These are phyloP conservation scores for Bombus confusus DNA, from an alignment of 1,140 invertebrate genomes.

Conservation along the genomic window DNA sequence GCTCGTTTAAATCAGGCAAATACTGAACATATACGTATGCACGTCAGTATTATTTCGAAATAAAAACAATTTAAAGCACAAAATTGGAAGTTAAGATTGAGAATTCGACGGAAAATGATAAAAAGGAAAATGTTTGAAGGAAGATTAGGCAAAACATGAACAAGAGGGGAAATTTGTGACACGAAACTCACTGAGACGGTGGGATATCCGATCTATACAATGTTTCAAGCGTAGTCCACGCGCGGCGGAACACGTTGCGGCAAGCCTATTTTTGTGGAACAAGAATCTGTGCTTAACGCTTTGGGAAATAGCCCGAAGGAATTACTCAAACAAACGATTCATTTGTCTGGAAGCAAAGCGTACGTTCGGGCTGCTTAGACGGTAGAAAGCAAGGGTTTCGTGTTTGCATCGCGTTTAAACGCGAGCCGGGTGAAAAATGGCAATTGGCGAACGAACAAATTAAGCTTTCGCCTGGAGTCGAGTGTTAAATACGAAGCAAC, in stretches of 20 bases:
- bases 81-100: neutral
- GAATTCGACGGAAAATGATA: neutral
- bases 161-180: neutral
- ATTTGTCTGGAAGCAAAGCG: conserved; percentile 8
- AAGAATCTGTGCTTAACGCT: conserved; percentile 6
- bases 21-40: no score
- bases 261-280: conserved; percentile 8
- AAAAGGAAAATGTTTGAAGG: neutral
- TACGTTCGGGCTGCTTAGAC: neutral
- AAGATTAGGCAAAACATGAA: no score
- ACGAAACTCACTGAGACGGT: neutral
- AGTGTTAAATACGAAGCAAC: neutral
- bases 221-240: neutral
- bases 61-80: neutral
- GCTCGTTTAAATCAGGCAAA: no score
- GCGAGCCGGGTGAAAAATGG: neutral
- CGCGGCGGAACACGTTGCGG: neutral
- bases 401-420: neutral
- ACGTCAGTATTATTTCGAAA: neutral
- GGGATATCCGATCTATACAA: conserved; percentile 1
- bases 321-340: conserved; percentile 17
- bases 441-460: neutral
- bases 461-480: neutral
- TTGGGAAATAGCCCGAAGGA: conserved; percentile 1
- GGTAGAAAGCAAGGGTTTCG: neutral